Percentiles rank a stretch among this genome's conserved stretches.
Conservation (phyloP, 2,113 vertebrate genomes). For the Emydura subglobosa region DNA sequence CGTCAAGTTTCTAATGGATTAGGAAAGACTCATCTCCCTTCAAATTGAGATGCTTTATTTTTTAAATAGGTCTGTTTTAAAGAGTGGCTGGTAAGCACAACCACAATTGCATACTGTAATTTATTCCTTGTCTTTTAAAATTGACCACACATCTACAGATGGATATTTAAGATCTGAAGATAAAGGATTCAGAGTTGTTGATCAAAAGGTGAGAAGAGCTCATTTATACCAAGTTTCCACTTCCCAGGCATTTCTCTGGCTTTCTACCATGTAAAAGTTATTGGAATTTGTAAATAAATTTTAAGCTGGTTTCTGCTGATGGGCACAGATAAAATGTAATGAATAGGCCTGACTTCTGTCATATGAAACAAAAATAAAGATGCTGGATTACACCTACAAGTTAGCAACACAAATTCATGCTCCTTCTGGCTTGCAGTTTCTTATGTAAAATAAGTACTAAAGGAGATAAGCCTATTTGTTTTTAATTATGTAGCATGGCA, state of each 20-base stretch:
- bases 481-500: background rate
- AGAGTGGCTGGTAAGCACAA: background rate
- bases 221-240: background rate
- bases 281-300: background rate
- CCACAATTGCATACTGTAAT: background rate
- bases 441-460: background rate
- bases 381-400: background rate
- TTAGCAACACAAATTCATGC: background rate
- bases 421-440: background rate
- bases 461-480: background rate
- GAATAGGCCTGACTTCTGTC: background rate
- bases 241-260: background rate
- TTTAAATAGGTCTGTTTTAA: background rate
- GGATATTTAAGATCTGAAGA: background rate
- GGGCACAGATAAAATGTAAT: background rate
- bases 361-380: slow-evolving; percentile 4
- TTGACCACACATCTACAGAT: background rate
- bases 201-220: background rate
- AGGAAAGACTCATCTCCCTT: background rate
- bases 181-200: background rate
- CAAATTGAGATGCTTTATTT: background rate
- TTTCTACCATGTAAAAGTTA: background rate
- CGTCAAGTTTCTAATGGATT: background rate
- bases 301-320: background rate
- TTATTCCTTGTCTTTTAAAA: background rate